Evolutionary conservation across 2,113 vertebrate genomes (phyloP).

Genomic region (Bagarius yarrelli): DNA sequence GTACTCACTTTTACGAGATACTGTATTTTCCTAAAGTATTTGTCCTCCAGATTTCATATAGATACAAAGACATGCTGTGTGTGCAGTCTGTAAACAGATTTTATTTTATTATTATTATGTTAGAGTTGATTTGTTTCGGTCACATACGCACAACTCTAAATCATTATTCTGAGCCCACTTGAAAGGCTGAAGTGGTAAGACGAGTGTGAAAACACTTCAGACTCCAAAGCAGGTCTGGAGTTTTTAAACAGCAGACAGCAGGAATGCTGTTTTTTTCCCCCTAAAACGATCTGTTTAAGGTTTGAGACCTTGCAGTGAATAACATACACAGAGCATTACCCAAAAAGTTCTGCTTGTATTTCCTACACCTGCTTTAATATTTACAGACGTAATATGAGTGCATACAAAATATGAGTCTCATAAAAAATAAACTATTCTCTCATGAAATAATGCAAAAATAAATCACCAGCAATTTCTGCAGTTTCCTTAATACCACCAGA

Average conservation of each 20-base stretch:
- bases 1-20: no score
- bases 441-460: neutral
- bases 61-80: neutral
- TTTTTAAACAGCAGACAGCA: neutral
- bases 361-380: neutral
- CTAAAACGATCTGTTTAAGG: neutral
- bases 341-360: neutral
- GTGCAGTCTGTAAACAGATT: neutral
- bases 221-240: neutral
- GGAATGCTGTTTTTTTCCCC: neutral
- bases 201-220: constrained; percentile 5
- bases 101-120: neutral
- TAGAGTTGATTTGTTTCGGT: neutral
- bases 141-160: neutral
- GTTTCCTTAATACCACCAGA: neutral
- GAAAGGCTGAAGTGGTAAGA: neutral
- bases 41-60: no score
- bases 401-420: no score
- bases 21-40: no score
- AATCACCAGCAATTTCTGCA: neutral
- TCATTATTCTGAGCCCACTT: neutral
- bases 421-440: no score
- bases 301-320: neutral
- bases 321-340: neutral
- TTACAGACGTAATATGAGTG: neutral